Evolutionary conservation across 2,888 invertebrate genomes (phyloP).

Genomic region (Galeruca laticollis): DNA sequence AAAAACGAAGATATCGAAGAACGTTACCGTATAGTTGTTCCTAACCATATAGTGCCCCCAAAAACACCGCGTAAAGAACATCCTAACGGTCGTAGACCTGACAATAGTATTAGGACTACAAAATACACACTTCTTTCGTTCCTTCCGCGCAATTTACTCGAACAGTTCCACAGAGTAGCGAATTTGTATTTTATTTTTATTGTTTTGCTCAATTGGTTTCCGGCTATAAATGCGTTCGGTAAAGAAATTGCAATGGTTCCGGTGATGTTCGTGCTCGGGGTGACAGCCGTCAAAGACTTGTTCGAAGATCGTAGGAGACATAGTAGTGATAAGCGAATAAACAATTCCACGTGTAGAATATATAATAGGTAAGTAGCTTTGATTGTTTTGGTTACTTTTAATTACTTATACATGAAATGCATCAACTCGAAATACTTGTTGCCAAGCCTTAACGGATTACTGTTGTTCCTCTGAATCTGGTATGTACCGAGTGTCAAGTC

Average conservation of each 20-base stretch:
- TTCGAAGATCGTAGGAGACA: constrained; percentile 93
- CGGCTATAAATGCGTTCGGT: constrained; percentile 93
- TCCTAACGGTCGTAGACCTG: constrained; percentile 84
- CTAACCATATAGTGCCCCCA: constrained; percentile 87
- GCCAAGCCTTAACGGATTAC: no score
- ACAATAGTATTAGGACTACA: constrained; percentile 91
- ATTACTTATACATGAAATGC: no score
- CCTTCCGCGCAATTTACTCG: constrained; percentile 94
- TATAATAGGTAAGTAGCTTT: constrained; percentile 82
- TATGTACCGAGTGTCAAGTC: no score
- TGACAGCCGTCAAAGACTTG: constrained; percentile 94
- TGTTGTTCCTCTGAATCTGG: no score
- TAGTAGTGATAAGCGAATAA: constrained; percentile 92
- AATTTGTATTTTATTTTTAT: constrained; percentile 98
- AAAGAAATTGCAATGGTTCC: constrained; percentile 97
- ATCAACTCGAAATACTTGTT: no score
- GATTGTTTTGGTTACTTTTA: neutral
- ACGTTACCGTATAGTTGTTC: constrained; percentile 76
- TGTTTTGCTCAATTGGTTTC: constrained; percentile 95
- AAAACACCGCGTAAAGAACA: constrained; percentile 84
- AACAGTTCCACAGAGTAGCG: constrained; percentile 97
- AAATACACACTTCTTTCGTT: constrained; percentile 96
- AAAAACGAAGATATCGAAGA: constrained; percentile 69
- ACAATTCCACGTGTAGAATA: constrained; percentile 91
- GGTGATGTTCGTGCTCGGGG: constrained; percentile 92